phyloP scores from a whole-genome alignment of 2,888 invertebrate species.

The Mantis religiosa region DNA sequence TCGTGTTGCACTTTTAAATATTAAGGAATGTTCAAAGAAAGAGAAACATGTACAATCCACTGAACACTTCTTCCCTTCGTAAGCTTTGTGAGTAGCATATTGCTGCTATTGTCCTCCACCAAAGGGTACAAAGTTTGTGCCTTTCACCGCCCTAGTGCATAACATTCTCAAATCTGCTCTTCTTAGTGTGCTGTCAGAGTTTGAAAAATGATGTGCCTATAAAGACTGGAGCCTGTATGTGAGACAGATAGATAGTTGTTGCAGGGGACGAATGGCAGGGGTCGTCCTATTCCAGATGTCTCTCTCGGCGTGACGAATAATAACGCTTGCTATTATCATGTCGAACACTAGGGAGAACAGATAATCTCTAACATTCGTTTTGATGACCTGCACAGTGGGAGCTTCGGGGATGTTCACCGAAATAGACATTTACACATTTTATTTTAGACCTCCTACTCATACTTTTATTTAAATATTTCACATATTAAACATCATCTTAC shows the following conservation, averaged over 20 bases:
- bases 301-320: neutral
- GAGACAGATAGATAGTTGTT: neutral
- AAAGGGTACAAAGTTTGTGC: neutral
- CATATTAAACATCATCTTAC: too few species aligned
- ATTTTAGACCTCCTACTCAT: too few species aligned
- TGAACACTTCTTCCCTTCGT: neutral
- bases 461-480: too few species aligned
- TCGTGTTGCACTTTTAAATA: neutral
- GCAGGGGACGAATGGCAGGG: too few species aligned
- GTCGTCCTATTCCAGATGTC: neutral
- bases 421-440: too few species aligned
- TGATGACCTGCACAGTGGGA: neutral
- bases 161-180: neutral
- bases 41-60: neutral
- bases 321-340: neutral
- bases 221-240: neutral
- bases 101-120: neutral
- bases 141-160: neutral
- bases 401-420: neutral
- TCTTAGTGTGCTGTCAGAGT: neutral
- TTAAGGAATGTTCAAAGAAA: neutral
- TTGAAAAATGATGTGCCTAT: slow-evolving; percentile 5
- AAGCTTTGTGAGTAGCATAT: neutral
- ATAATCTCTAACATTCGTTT: neutral
- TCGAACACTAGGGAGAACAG: neutral